Evolutionary conservation across 2,797 vertebrate species (phyloP), one percentile per base, ranked within the genome.

Genomic region (Chaetophractus vellerosus): DNA sequence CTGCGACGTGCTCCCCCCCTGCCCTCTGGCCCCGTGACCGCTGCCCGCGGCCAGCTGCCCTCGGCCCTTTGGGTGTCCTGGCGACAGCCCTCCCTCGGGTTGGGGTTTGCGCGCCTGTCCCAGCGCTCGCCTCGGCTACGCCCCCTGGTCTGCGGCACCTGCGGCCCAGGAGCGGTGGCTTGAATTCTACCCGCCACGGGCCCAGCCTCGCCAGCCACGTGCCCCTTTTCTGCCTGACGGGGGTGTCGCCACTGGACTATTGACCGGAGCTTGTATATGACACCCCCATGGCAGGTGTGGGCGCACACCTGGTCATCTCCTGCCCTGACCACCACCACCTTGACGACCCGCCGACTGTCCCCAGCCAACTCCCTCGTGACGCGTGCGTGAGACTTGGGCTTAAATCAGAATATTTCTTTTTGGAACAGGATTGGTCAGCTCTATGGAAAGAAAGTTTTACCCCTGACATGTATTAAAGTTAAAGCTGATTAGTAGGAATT

Each of bases 181-280:
- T 5, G 6, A 64, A 4, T 5, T 24, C 21, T 48, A 1, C 3
- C 9, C n/a, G 31, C 28, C n/a, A 31, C 33, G 7, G 6, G 6
- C 64, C 31, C 64, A 66, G 15, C 10, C 14, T 12, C 19, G 0
- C 19, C 19, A n/a, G 72, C 18, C 2, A 4, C 10, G 0, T 0
- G 16, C n/a, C n/a, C 1, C 0, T 9, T 3, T 14, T 33, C 45
- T 18, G 1, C 26, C 2, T 6, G 1, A 2, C 0, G 9, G 38
- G 10, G 14, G 26, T n/a, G 1, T 2, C 28, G 57, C 0, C 1
- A 8, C 0, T 15, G 48, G 3, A 26, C 26, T 1, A 1, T 0
- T 4, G 15, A 24, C 18, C 6, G 19, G 55, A 55, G 19, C 55
- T 19, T 21, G 19, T 19, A 6, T 6, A 21, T 7, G 18, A 21